Conservation (phyloP, 2,888 invertebrate genomes). For the Drosophila recens region DNA sequence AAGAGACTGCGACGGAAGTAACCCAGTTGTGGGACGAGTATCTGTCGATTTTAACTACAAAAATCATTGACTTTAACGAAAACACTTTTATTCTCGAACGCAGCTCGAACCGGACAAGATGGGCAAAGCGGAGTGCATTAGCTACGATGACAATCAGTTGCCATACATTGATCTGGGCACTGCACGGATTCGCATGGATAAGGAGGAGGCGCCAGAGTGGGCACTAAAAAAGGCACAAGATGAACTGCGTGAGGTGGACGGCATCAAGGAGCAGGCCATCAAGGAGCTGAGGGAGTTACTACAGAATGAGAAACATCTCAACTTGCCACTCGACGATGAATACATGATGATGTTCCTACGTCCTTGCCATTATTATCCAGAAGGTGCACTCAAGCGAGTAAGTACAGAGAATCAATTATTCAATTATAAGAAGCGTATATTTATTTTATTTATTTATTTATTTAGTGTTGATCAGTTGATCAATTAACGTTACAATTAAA, state of each 20-base stretch:
- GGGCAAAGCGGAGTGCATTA: constrained; percentile 82
- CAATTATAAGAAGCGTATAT: background rate
- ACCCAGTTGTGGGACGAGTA: constrained; percentile 57
- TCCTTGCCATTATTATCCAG: constrained; percentile 94
- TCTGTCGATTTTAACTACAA: constrained; percentile 48
- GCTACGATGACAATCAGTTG: constrained; percentile 86
- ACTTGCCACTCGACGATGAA: constrained; percentile 89
- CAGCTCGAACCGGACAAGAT: constrained; percentile 65
- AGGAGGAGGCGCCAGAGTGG: constrained; percentile 87
- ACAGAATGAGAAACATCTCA: constrained; percentile 87
- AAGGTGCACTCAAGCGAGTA: constrained; percentile 92
- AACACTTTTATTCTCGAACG: constrained; percentile 63
- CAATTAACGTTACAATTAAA: too few relatives aligned
- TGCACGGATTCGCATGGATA: constrained; percentile 88
- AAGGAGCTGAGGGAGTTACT: constrained; percentile 86
- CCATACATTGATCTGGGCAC: constrained; percentile 89
- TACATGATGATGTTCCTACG: constrained; percentile 92
- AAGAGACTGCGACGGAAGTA: constrained; percentile 58
- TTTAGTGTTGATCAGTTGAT: too few relatives aligned
- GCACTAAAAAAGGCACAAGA: constrained; percentile 88
- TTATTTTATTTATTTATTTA: too few relatives aligned
- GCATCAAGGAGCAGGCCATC: constrained; percentile 87
- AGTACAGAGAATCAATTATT: constrained; percentile 63
- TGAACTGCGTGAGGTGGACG: constrained; percentile 91
- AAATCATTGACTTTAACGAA: constrained; percentile 38